Evolutionary conservation across 2,888 invertebrate genomes (phyloP), one percentile per base, ranked within the genome.

Genomic region (Anorthoa munda): DNA sequence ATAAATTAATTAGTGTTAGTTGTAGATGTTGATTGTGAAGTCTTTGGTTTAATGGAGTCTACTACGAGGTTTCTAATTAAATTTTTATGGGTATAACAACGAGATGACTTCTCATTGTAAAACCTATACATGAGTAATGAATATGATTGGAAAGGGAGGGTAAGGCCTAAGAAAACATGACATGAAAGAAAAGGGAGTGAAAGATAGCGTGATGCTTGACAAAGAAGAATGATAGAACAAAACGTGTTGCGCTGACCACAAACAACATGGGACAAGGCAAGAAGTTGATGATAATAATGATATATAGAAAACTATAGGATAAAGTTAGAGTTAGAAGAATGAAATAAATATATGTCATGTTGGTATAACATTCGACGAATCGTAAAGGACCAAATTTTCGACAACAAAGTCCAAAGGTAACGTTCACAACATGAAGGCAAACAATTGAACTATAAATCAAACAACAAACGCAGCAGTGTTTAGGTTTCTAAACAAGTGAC

Each of bases 401-500:
- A 53, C 17, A 17, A 18, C 51, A 64, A 66, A 64, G 48, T 58
- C 23, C 64, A 63, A 66, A 66, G 21, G 13, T 63, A 26, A 31
- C 63, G 31, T 48, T 21, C 51, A 50, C 64, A 61, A 61, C 60
- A 66, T 31, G 39, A 26, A 53, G 13, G 18, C 21, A 70, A 77
- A 81, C 81, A 81, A 77, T 70, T 26, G 56, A 60, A n/a, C 66
- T 55, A 65, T 72, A 64, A 60, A 77, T 66, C 63, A 81, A 81
- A 81, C 63, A 81, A 85, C 81, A 78, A 74, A 77, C 73, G 72
- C 23, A 59, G 55, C 70, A 26, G 55, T 73, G 71, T 83, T 75
- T 68, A 45, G 21, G 9, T 60, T 79, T 78, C 75, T 66, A 81
- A 85, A 83, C 75, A 84, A 66, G 72, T 84, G 85, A 84, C 84